phyloP scores from a whole-genome alignment of 2,113 vertebrate genomes.

The Aythya baeri region DNA sequence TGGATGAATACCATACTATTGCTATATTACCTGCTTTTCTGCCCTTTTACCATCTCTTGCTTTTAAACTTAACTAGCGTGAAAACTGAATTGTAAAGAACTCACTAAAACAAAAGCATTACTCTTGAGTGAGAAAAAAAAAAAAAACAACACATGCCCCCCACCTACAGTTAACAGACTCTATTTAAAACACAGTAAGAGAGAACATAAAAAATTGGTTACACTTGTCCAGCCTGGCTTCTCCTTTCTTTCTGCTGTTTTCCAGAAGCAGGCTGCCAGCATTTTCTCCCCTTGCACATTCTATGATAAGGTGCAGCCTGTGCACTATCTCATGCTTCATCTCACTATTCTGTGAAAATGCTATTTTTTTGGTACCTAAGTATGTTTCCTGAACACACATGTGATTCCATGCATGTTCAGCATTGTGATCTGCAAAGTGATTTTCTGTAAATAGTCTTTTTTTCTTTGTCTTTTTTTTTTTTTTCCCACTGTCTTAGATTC shows the following conservation, averaged over 20 bases:
- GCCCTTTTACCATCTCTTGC: rapidly evolving
- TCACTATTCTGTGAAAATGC: neutral
- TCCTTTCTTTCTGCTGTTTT: neutral
- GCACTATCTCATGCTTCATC: neutral
- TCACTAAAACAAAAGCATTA: neutral
- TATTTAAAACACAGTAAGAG: neutral
- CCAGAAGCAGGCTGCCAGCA: neutral
- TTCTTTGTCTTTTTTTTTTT: rapidly evolving
- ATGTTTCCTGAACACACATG: neutral
- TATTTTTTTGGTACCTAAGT: neutral
- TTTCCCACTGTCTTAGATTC: neutral
- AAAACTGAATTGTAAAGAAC: neutral
- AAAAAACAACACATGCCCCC: too few relatives aligned
- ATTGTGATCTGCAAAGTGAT: neutral
- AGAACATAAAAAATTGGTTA: neutral
- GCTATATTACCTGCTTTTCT: neutral
- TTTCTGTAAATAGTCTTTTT: neutral
- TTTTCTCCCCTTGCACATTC: neutral
- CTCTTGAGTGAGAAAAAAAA: neutral
- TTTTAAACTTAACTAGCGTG: neutral
- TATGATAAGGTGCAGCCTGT: neutral
- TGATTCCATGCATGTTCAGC: neutral
- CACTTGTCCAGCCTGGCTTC: neutral
- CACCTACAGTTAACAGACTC: neutral
- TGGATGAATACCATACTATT: rapidly evolving